These are phyloP conservation scores for Staurois parvus DNA, from an alignment of 2,797 vertebrate genomes.

Conservation along the genomic window DNA sequence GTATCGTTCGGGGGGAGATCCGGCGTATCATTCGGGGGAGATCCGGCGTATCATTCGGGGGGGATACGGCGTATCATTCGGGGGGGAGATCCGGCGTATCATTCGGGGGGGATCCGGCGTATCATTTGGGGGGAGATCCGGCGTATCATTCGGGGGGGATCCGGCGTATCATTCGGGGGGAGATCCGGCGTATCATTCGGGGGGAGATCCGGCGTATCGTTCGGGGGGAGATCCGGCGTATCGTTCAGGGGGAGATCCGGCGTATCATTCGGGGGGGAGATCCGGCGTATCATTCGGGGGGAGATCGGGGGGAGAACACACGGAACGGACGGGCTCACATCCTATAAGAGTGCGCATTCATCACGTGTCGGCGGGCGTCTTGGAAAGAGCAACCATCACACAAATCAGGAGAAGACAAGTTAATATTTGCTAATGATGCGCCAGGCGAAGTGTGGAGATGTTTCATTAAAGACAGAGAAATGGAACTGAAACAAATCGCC, in stretches of 20 bases:
- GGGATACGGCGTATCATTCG: too few species aligned
- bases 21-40: too few species aligned
- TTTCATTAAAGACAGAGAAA: background rate
- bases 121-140: too few species aligned
- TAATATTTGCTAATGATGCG: background rate
- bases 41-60: too few species aligned
- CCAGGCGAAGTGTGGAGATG: background rate
- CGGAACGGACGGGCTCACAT: conserved; percentile 24
- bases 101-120: too few species aligned
- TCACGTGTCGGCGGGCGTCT: background rate
- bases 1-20: too few species aligned
- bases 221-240: too few species aligned
- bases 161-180: background rate
- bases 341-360: conserved; percentile 1
- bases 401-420: background rate
- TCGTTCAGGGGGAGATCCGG: too few species aligned
- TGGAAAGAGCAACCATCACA: background rate
- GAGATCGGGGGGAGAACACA: background rate
- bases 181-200: conserved; percentile 5
- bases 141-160: too few species aligned
- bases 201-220: conserved; percentile 3
- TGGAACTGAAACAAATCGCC: background rate
- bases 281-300: too few species aligned
- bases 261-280: too few species aligned
- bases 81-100: too few species aligned